Evolutionary conservation across 2,113 vertebrate genomes (phyloP), one percentile per base, ranked within the genome.

Genomic region (Suricata suricatta): DNA sequence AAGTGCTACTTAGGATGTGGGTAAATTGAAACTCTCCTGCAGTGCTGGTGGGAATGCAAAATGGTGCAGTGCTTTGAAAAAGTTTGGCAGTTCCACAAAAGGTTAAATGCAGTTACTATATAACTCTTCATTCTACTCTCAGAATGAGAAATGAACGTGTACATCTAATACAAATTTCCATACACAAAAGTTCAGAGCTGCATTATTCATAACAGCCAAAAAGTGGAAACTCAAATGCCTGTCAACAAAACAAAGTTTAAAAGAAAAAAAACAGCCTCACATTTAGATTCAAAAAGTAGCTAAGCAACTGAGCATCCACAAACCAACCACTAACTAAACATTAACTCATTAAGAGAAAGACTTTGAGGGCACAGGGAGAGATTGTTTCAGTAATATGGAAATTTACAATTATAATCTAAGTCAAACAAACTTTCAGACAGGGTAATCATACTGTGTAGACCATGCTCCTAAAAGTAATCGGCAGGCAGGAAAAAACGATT

Each of bases 241-340:
- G 80, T 83, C 71, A 87, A 83, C 44, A 88, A 84, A 31, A 71
- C 12, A 47, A 76, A 87, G 57, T 88, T 94, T 69, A 41, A 88
- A 92, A 71, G 44, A 85, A 95, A 93, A 16, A 80, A 57, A 66
- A 66, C 3, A 31, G 29, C 63, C 8, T 77, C 52, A 87, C 6
- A 87, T 47, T 87, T 90, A 44, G 14, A 29, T 90, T 33, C 68
- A 79, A 79, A 95, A 88, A 66, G 66, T 68, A 97, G 72, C n/a
- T 21, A 94, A 76, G 72, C 63, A 97, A 87, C 33, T 44, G 27
- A n/a, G 63, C 38, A 90, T 57, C 72, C 72, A 95, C 52, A 77
- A 66, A 77, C 16, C 16, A 84, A 96, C 9, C 54, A 33, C 12
- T 63, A 90, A 83, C 44, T 71, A 77, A 68, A 84, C 47, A 85